Percentiles rank a stretch among this genome's conserved stretches.
phyloP scores from a whole-genome alignment of 2,113 vertebrate genomes.

The Xiphophorus hellerii region DNA sequence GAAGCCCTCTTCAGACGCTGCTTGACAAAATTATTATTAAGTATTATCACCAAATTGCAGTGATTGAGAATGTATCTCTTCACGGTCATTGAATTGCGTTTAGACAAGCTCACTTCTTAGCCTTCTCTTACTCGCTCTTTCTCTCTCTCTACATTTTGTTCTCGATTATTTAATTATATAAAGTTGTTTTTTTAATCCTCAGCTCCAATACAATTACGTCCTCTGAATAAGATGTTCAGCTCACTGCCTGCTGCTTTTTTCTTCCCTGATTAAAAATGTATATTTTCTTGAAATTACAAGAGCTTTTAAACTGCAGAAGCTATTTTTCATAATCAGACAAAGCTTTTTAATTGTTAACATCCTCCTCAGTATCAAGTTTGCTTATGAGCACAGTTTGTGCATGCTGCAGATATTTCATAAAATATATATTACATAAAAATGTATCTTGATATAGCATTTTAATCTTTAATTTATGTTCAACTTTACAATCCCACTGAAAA shows the following conservation, averaged over 20 bases:
- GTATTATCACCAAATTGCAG: slow-evolving; percentile 68
- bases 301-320: slow-evolving; percentile 1
- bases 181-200: slow-evolving; percentile 8
- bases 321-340: background rate
- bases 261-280: slow-evolving; percentile 32
- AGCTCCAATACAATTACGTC: background rate
- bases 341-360: background rate
- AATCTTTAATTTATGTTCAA: no score
- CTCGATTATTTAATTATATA: background rate
- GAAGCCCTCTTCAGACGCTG: slow-evolving; percentile 51
- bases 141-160: background rate
- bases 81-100: slow-evolving; percentile 53
- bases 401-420: no score
- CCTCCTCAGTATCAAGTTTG: background rate
- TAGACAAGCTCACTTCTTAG: slow-evolving; percentile 8
- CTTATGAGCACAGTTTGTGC: background rate
- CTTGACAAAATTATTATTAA: slow-evolving; percentile 70
- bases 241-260: slow-evolving; percentile 15
- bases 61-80: slow-evolving; percentile 64
- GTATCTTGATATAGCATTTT: no score
- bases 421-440: no score
- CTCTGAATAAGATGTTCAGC: slow-evolving; percentile 16
- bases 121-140: background rate
- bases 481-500: no score
- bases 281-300: background rate